These are phyloP conservation scores for Bombus haemorrhoidalis DNA, from an alignment of 1,140 invertebrate species.

Conservation along the genomic window DNA sequence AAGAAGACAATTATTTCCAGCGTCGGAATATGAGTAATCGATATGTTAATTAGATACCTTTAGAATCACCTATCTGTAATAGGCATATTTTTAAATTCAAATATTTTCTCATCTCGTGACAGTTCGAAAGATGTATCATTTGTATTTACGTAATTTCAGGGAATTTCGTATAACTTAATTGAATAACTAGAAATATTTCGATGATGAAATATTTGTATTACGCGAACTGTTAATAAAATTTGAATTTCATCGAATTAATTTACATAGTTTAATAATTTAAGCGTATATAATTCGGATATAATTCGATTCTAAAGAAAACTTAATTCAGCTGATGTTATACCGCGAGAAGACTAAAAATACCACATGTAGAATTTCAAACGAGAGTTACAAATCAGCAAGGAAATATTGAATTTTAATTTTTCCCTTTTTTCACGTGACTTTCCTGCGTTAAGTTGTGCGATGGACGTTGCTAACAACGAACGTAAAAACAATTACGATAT, in stretches of 20 bases:
- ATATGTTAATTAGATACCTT: not conserved
- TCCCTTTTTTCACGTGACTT: not conserved
- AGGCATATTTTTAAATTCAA: not conserved
- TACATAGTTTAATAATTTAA: not conserved
- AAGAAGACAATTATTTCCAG: not conserved
- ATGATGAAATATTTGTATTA: not conserved
- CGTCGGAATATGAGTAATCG: not conserved
- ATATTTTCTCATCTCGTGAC: not conserved
- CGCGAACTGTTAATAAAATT: not conserved
- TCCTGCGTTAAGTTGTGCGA: not conserved
- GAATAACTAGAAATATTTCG: not conserved
- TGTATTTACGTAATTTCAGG: not conserved
- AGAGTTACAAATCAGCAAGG: not conserved
- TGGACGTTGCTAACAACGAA: constrained; percentile 2
- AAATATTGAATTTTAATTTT: not conserved
- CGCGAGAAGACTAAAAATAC: not conserved
- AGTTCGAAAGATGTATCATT: not conserved
- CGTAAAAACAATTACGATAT: constrained; percentile 33
- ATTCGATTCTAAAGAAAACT: not conserved
- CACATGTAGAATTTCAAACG: not conserved
- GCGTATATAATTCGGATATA: too few species aligned
- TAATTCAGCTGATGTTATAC: not conserved
- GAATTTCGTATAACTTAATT: not conserved
- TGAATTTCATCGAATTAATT: not conserved
- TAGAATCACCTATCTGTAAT: not conserved